A percentile compares a stretch with the other conserved stretches of the same genome.
Evolutionary conservation across 2,888 invertebrate genomes (phyloP).

Genomic region (Caenorhabditis macrosperma): DNA sequence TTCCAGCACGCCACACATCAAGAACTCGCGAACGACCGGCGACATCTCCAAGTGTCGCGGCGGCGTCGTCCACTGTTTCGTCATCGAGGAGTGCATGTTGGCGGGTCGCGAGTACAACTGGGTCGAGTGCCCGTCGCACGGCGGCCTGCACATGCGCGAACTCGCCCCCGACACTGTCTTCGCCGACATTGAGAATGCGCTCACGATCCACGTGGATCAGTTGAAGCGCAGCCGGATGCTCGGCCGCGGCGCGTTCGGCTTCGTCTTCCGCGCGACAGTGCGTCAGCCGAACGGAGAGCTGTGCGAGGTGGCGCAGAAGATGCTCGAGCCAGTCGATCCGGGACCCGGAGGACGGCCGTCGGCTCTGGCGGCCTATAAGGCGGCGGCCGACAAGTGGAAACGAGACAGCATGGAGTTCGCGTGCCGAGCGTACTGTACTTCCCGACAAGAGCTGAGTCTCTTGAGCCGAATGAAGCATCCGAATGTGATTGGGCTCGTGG

Average conservation of each 20-base stretch:
- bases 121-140: constrained; percentile 89
- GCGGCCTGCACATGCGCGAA: constrained; percentile 86
- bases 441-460: constrained; percentile 89
- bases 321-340: constrained; percentile 94
- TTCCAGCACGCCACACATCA: constrained; percentile 31
- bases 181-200: constrained; percentile 77
- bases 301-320: constrained; percentile 91
- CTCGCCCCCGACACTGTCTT: constrained; percentile 91
- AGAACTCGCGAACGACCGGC: constrained; percentile 56
- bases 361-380: constrained; percentile 86
- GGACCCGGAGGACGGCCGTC: constrained; percentile 86
- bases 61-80: constrained; percentile 84
- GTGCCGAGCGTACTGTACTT: constrained; percentile 96
- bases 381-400: constrained; percentile 92
- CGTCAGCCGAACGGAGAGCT: constrained; percentile 80
- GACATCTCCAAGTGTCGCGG: constrained; percentile 52
- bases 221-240: constrained; percentile 86
- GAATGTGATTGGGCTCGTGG: constrained; percentile 91
- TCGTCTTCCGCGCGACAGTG: constrained; percentile 89
- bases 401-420: constrained; percentile 92
- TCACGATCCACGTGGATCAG: constrained; percentile 89
- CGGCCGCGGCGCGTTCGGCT: constrained; percentile 98
- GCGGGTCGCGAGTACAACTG: constrained; percentile 74
- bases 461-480: constrained; percentile 89
- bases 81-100: constrained; percentile 93